Base-by-base conservation (phyloP, 2,797 vertebrate species). In the Merluccius polli region DNA sequence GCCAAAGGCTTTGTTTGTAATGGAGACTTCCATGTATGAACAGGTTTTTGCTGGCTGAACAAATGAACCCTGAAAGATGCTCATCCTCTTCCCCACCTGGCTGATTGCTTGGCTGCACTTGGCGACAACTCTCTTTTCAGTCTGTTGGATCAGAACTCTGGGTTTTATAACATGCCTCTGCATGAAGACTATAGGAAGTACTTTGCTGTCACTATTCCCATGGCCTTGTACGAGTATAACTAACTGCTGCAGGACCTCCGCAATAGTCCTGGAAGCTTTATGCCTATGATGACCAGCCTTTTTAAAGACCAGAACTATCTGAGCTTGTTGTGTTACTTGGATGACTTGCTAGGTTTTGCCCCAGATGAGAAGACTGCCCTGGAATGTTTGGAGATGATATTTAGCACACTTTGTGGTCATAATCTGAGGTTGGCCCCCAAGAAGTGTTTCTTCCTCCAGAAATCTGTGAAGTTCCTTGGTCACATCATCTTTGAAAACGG, bases 31-130 rank as follows among this genome's bases (percentile, higher is more conserved):
- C 68, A 9, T 27, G 70, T 77, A n/a, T 77, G 70, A 15, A 77
- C 76, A 59, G 70, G 73, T 52, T 77, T 73, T 65, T 30, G 76
- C 10, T 77, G 76, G 71, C 70, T 77, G 24, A 77, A 77, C 48
- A 72, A 52, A n/a, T 11, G 70, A 18, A 77, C 70, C 31, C 13
- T 77, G 48, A 77, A 77, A 21, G 70, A 77, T 6, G 75, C 75
- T 6, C 76, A 72, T 13, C 70, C 70, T 16, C 72, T 73, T 27
- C 76, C 41, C 8, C 71, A 67, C 31, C 48, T n/a, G n/a, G n/a
- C n/a, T n/a, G n/a, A n/a, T n/a, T n/a, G n/a, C n/a, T n/a, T n/a
- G n/a, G n/a, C n/a, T n/a, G n/a, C n/a, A n/a, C n/a, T n/a, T n/a
- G n/a, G n/a, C n/a, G n/a, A n/a, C n/a, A n/a, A n/a, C n/a, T n/a